These are phyloP conservation scores for Scalopus aquaticus DNA, from an alignment of 2,113 vertebrate genomes.

Conservation along the genomic window DNA sequence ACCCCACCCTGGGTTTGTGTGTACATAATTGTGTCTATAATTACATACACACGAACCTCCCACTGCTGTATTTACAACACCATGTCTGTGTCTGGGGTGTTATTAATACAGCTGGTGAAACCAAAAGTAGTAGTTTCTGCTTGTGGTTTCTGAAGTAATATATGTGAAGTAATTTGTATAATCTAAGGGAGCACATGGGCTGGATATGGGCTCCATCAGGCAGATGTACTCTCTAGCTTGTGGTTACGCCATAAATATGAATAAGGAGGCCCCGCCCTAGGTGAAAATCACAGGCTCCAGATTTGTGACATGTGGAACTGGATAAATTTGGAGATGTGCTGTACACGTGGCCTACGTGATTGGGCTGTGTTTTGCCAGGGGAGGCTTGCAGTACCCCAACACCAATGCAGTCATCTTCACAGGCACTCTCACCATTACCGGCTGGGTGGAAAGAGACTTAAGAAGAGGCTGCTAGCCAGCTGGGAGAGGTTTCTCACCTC, in stretches of 20 bases:
- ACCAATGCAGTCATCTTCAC: accelerated
- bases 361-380: background rate
- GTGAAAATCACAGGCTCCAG: conserved; percentile 54
- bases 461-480: background rate
- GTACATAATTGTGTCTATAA: background rate
- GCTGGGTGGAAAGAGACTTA: background rate
- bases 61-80: background rate
- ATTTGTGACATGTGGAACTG: conserved; percentile 10
- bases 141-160: conserved; percentile 71
- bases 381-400: background rate
- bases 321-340: background rate
- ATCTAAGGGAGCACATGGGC: conserved; percentile 7
- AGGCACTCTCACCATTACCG: background rate
- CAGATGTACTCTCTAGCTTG: conserved; percentile 27
- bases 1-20: background rate
- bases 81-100: conserved; percentile 8
- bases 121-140: conserved; percentile 60
- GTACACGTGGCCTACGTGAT: background rate
- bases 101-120: conserved; percentile 63
- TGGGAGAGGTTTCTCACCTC: background rate
- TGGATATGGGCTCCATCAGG: conserved; percentile 34
- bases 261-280: conserved; percentile 41
- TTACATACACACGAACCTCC: background rate
- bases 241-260: conserved; percentile 62
- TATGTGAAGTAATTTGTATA: conserved; percentile 60